phyloP scores from a whole-genome alignment of 2,113 vertebrate genomes.

The Nansenia antarctica region DNA sequence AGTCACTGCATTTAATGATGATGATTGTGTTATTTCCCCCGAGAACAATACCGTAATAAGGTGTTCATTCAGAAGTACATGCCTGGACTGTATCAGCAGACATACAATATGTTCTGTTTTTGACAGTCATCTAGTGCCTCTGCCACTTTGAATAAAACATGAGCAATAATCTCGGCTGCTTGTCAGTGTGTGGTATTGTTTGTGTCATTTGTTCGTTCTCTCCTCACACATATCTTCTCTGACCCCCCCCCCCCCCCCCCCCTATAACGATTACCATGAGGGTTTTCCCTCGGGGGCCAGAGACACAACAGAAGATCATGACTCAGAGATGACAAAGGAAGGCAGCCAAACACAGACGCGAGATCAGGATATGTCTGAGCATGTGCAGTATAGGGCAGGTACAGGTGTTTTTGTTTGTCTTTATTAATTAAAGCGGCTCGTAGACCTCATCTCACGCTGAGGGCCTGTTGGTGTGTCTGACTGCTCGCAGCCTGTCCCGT shows the following conservation, averaged over 20 bases:
- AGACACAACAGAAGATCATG: constrained; percentile 40
- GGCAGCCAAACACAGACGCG: constrained; percentile 39
- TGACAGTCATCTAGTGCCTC: constrained; percentile 15
- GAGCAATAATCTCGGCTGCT: constrained; percentile 18
- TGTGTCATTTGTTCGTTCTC: constrained; percentile 17
- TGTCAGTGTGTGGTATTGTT: constrained; percentile 21
- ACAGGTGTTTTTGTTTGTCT: constrained; percentile 61
- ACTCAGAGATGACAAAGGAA: constrained; percentile 52
- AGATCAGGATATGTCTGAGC: constrained; percentile 61
- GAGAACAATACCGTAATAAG: constrained; percentile 24
- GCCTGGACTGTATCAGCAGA: constrained; percentile 23
- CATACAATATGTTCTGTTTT: constrained; percentile 34
- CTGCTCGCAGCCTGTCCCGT: constrained; percentile 18
- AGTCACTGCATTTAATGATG: constrained; percentile 5
- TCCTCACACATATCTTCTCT: constrained; percentile 1
- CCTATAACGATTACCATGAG: not conserved
- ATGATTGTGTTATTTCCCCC: constrained; percentile 29
- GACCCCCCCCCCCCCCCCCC: not conserved
- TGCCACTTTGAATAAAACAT: constrained; percentile 37
- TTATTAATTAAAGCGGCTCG: constrained; percentile 61
- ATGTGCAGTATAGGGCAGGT: constrained; percentile 58
- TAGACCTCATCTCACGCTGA: constrained; percentile 21
- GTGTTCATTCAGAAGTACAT: constrained; percentile 44
- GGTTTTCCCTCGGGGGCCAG: not conserved
- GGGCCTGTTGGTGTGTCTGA: constrained; percentile 28